Conservation (phyloP, 2,113 vertebrate genomes). For the Thermophis baileyi region DNA sequence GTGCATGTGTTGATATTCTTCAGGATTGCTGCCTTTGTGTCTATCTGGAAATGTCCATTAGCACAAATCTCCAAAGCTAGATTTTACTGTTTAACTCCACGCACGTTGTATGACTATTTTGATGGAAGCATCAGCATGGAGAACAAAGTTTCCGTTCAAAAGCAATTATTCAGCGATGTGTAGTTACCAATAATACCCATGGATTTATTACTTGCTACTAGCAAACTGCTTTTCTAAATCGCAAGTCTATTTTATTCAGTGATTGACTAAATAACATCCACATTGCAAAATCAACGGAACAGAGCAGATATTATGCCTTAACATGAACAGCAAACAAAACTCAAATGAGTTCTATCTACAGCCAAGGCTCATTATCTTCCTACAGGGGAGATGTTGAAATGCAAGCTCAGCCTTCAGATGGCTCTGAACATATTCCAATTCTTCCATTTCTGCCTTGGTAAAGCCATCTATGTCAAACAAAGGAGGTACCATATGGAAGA, state of each 20-base stretch:
- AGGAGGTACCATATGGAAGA: neutral
- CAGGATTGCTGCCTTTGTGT: neutral
- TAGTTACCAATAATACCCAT: neutral
- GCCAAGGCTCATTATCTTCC: neutral
- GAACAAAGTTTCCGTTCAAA: neutral
- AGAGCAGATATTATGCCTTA: neutral
- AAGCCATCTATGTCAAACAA: neutral
- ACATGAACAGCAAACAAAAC: neutral
- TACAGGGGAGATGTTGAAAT: neutral
- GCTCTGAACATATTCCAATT: neutral
- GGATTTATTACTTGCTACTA: neutral
- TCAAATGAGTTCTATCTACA: neutral
- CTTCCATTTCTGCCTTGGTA: neutral
- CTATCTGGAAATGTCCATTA: neutral
- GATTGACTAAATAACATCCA: neutral
- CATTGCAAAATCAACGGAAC: neutral
- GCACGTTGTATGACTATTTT: neutral
- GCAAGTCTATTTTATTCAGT: neutral
- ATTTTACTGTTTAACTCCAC: neutral
- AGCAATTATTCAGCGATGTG: neutral
- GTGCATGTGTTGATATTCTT: neutral
- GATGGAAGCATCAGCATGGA: neutral
- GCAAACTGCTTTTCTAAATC: neutral
- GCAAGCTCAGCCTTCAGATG: neutral
- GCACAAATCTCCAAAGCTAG: neutral